Conservation (phyloP, 2,888 invertebrate genomes). For the Xestia rhomboidea region DNA sequence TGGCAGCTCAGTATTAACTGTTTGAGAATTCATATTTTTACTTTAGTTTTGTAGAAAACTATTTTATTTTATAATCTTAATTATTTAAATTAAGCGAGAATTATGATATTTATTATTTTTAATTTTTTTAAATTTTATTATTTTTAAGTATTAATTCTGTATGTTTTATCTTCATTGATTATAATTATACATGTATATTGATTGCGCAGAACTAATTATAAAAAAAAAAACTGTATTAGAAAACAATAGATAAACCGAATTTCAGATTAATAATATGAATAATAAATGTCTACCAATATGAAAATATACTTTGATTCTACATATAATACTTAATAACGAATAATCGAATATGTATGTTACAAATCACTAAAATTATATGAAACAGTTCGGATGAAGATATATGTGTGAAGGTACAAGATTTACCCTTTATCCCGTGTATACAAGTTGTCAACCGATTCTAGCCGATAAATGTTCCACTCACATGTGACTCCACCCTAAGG, state of each 20-base stretch:
- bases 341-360: conserved; percentile 19
- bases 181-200: background rate
- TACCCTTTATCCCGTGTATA: background rate
- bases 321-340: conserved; percentile 1
- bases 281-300: conserved; percentile 35
- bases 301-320: conserved; percentile 23
- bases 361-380: conserved; percentile 1
- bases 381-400: background rate
- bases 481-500: background rate
- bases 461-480: background rate
- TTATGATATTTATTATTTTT: no score
- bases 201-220: background rate
- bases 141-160: conserved; percentile 16
- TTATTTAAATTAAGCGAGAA: conserved; percentile 24
- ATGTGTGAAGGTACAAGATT: background rate
- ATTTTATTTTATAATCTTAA: conserved; percentile 13
- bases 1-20: conserved; percentile 53
- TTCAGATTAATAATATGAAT: conserved; percentile 24
- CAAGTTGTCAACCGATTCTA: background rate
- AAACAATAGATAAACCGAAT: conserved; percentile 55
- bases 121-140: no score
- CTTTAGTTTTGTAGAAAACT: conserved; percentile 14
- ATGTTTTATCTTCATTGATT: conserved; percentile 6
- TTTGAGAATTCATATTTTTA: conserved; percentile 33
- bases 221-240: background rate